phyloP scores from a whole-genome alignment of 1,140 invertebrate genomes.

The Drepana arcuata region DNA sequence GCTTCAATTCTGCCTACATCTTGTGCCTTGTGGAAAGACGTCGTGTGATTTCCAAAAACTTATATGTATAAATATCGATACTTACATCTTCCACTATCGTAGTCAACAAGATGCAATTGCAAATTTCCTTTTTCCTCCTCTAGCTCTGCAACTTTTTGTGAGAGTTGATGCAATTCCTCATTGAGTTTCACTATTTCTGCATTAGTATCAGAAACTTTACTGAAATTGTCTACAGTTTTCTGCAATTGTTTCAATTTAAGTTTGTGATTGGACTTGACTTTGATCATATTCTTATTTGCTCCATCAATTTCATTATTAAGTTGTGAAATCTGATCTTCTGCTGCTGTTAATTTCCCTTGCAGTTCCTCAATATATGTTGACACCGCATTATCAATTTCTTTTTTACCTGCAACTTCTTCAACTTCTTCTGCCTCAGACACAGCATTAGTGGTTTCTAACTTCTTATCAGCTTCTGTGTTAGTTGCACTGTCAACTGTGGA shows the following conservation, averaged over 20 bases:
- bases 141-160: conserved; percentile 85
- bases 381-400: conserved; percentile 7
- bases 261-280: conserved; percentile 85
- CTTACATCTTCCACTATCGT: conserved; percentile 84
- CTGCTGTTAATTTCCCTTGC: conserved; percentile 46
- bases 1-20: too few species aligned
- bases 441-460: conserved; percentile 20
- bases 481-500: conserved; percentile 28
- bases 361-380: conserved; percentile 20
- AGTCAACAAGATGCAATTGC: conserved; percentile 85
- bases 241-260: conserved; percentile 87
- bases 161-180: conserved; percentile 75
- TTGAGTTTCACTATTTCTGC: conserved; percentile 77
- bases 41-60: too few species aligned
- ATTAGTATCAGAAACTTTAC: conserved; percentile 79
- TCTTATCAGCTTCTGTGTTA: conserved; percentile 18
- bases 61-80: conserved; percentile 26
- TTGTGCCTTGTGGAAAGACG: too few species aligned
- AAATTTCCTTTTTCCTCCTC: conserved; percentile 94
- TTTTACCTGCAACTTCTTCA: conserved; percentile 3
- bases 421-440: background rate
- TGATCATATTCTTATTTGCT: conserved; percentile 86
- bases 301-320: conserved; percentile 81
- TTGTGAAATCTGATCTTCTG: conserved; percentile 69
- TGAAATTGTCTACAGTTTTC: conserved; percentile 85